These are phyloP conservation scores for Orthosia gothica DNA, from an alignment of 2,888 invertebrate genomes.

Conservation along the genomic window DNA sequence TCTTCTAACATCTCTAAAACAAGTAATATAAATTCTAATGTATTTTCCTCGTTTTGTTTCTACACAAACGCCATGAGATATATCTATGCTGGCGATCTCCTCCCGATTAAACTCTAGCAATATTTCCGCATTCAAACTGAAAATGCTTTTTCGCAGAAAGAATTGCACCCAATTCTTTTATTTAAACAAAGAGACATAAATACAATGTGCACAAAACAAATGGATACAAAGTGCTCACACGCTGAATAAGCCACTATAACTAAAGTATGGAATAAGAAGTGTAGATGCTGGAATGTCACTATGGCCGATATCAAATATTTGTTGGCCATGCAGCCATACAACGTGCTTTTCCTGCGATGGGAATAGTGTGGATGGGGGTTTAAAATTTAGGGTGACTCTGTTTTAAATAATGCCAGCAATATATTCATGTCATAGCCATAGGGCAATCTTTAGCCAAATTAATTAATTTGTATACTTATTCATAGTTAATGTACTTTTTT, in stretches of 20 bases:
- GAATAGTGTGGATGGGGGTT: conserved; percentile 43
- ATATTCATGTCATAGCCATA: no score
- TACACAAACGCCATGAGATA: not conserved
- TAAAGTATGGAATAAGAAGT: conserved; percentile 52
- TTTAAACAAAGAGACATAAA: conserved; percentile 44
- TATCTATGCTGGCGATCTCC: not conserved
- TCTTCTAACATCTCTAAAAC: not conserved
- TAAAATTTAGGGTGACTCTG: not conserved
- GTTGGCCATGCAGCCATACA: conserved; percentile 52
- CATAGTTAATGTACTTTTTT: no score
- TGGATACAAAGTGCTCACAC: conserved; percentile 53
- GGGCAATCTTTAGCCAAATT: no score
- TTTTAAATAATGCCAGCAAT: no score
- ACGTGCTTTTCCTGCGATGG: conserved; percentile 21
- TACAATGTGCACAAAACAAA: conserved; percentile 39
- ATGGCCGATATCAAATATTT: conserved; percentile 77
- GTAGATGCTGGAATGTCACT: conserved; percentile 45
- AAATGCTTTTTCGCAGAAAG: conserved; percentile 6
- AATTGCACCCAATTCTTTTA: conserved; percentile 16
- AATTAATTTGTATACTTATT: no score
- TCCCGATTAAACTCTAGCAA: not conserved
- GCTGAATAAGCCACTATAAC: conserved; percentile 37
- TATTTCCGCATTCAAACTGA: conserved; percentile 1
- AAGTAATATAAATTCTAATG: not conserved
- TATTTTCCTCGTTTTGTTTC: not conserved